Conservation (phyloP, 1,140 invertebrate species). For the Drosophila sproati region DNA sequence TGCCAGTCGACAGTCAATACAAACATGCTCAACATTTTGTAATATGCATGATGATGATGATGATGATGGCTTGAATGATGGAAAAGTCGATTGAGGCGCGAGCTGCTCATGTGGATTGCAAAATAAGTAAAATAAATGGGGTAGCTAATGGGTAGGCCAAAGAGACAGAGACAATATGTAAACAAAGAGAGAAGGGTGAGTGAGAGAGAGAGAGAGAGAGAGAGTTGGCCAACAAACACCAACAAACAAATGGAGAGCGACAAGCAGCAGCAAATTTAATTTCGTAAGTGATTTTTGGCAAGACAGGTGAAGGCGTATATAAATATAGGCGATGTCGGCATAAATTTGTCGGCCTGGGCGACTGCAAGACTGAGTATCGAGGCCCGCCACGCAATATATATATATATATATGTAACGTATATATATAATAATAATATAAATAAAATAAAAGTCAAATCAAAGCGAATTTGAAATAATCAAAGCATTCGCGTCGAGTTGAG, state of each 20-base stretch:
- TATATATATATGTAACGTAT: not conserved
- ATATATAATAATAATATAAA: slow-evolving; percentile 4
- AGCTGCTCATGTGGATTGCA: slow-evolving; percentile 21
- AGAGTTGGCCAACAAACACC: slow-evolving; percentile 1
- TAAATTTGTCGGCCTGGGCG: slow-evolving; percentile 54
- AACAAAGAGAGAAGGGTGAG: slow-evolving; percentile 6
- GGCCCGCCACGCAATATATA: not conserved
- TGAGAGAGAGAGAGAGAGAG: not conserved
- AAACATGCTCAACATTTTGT: slow-evolving; percentile 10
- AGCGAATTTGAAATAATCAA: slow-evolving; percentile 58
- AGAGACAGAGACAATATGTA: not conserved
- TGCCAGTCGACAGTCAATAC: not conserved
- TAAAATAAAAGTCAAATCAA: slow-evolving; percentile 45
- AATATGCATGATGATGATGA: slow-evolving; percentile 10
- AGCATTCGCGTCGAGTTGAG: slow-evolving; percentile 30
- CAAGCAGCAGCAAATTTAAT: slow-evolving; percentile 66
- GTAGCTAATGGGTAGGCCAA: slow-evolving; percentile 42
- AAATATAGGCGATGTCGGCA: slow-evolving; percentile 72
- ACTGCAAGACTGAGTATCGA: slow-evolving; percentile 9
- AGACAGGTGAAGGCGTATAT: slow-evolving; percentile 78
- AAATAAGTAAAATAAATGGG: slow-evolving; percentile 15
- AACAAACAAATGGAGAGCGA: slow-evolving; percentile 18
- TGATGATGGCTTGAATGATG: not conserved
- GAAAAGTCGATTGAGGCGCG: slow-evolving; percentile 6
- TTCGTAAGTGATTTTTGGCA: slow-evolving; percentile 76